Evolutionary conservation across 2,113 vertebrate genomes (phyloP), one percentile per base, ranked within the genome.

Genomic region (Odocoileus virginianus): DNA sequence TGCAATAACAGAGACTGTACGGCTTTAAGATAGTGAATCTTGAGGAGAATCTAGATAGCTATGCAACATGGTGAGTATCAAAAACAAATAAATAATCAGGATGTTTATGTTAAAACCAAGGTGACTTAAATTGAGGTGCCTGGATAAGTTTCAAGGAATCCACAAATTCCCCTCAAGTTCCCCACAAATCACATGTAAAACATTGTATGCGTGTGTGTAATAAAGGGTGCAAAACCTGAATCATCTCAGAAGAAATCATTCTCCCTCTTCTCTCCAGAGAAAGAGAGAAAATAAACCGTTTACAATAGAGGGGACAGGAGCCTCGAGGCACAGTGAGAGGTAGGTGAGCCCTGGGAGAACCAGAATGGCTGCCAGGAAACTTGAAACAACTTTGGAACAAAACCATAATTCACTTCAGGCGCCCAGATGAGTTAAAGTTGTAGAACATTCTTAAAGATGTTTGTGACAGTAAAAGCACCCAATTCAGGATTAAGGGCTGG

Each of bases 331-430:
- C 79, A 17, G 21, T 30, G 28, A 82, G 91, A 43, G 7, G 88
- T 33, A 54, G 60, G 90, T 7, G 57, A 50, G 16, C 14, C 97
- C 45, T 1, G 5, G 87, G 52, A 92, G 71, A 57, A 67, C 15
- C 19, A 40, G 60, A 78, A 25, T 40, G 61, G 52, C 91, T 96
- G 28, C 64, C 9, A 2, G 64, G 47, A 88, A 96, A 47, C 23
- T 21, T 17, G 60, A 93, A 93, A 76, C 28, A 40, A 17, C 85
- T 92, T 94, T 92, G 58, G 52, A 93, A 92, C 90, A 74, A 97
- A 96, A 74, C 54, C 87, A 57, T 57, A 86, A 78, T 43, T 97
- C 58, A 47, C 36, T 43, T 54, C n/a, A 67, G 47, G 15, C 36
- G 2, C 28, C n/a, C 16, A 3, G 27, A 85, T 45, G 52, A 92